Evolutionary conservation across 2,888 invertebrate genomes (phyloP).

Genomic region (Callyntrura guangdongensis): DNA sequence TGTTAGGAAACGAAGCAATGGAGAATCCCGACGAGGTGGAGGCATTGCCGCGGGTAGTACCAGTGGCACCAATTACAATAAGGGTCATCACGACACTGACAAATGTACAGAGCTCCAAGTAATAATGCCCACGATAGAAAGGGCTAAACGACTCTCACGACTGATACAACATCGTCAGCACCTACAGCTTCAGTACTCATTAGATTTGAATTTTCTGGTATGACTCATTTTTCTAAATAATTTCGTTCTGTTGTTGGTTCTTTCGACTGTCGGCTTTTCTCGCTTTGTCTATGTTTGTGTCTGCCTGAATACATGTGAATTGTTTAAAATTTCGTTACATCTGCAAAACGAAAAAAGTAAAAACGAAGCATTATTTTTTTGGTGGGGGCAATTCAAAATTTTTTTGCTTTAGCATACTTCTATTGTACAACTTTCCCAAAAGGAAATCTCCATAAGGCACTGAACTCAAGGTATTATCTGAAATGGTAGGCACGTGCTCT

Average conservation of each 20-base stretch:
- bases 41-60: slow-evolving; percentile 33
- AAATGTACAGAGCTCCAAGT: slow-evolving; percentile 69
- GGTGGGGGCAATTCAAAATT: too few relatives aligned
- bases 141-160: slow-evolving; percentile 84
- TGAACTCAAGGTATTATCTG: too few relatives aligned
- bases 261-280: not conserved
- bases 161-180: slow-evolving; percentile 84
- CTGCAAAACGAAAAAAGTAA: too few relatives aligned
- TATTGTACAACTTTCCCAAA: too few relatives aligned
- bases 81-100: slow-evolving; percentile 72
- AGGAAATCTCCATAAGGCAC: too few relatives aligned
- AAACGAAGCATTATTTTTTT: too few relatives aligned
- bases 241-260: slow-evolving; percentile 5
- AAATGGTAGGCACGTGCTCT: not conserved
- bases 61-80: slow-evolving; percentile 51
- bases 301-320: too few relatives aligned
- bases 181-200: slow-evolving; percentile 82
- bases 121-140: slow-evolving; percentile 83
- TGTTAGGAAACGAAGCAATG: slow-evolving; percentile 58
- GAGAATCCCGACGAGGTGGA: slow-evolving; percentile 22
- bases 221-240: slow-evolving; percentile 44
- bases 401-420: too few relatives aligned
- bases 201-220: slow-evolving; percentile 80
- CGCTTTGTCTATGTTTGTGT: not conserved
- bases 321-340: too few relatives aligned